Evolutionary conservation across 2,888 invertebrate species (phyloP).

Genomic region (Drosophila greeni): DNA sequence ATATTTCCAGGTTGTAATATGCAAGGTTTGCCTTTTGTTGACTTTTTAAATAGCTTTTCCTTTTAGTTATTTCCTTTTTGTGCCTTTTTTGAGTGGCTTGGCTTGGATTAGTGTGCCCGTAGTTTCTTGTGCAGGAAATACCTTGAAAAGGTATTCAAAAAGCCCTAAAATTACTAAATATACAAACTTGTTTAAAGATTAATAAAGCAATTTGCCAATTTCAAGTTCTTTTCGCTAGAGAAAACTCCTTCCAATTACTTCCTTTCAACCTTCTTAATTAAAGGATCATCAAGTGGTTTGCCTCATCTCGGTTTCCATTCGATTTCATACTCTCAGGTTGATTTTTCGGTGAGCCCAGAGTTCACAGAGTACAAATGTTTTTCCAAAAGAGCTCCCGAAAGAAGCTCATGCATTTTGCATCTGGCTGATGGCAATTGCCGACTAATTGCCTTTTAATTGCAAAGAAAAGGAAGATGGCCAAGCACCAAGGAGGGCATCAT

Average conservation of each 20-base stretch:
- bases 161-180: background rate
- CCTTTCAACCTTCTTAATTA: slow-evolving; percentile 18
- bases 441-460: slow-evolving; percentile 72
- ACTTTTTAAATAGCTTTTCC: background rate
- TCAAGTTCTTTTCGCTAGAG: background rate
- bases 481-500: background rate
- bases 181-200: background rate
- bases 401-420: slow-evolving; percentile 25
- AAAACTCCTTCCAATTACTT: background rate
- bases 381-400: background rate
- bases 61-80: background rate
- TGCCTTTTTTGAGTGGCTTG: too few relatives aligned
- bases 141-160: background rate
- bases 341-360: background rate
- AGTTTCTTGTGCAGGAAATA: background rate
- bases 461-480: slow-evolving; percentile 18
- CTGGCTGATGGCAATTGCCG: slow-evolving; percentile 34
- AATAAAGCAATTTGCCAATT: background rate
- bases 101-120: background rate
- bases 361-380: background rate
- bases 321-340: slow-evolving; percentile 3
- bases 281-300: slow-evolving; percentile 26
- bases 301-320: slow-evolving; percentile 3
- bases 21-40: background rate
- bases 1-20: too few relatives aligned